phyloP scores from a whole-genome alignment of 2,888 invertebrate species.

The Copidosoma aretas region DNA sequence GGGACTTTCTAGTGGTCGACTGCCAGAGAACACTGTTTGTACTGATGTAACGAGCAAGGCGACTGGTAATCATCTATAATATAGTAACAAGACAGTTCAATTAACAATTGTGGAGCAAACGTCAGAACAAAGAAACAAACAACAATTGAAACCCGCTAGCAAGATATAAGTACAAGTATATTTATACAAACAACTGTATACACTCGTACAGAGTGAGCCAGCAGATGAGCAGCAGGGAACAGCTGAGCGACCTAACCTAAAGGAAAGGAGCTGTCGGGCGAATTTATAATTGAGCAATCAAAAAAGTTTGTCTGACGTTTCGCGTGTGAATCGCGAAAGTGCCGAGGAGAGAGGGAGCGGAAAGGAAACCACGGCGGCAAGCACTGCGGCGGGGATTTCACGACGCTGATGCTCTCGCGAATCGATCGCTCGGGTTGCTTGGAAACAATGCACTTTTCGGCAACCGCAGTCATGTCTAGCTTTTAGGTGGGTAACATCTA shows the following conservation, averaged over 20 bases:
- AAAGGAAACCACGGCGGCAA: not conserved
- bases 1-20: conserved; percentile 70
- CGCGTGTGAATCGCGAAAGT: too few relatives aligned
- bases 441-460: conserved; percentile 48
- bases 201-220: too few relatives aligned
- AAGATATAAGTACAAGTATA: not conserved
- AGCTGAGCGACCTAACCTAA: conserved; percentile 33
- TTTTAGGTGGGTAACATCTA: too few relatives aligned
- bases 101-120: too few relatives aligned
- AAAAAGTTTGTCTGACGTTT: too few relatives aligned
- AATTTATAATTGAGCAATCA: too few relatives aligned
- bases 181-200: not conserved
- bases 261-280: conserved; percentile 6
- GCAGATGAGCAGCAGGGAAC: too few relatives aligned
- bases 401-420: conserved; percentile 25
- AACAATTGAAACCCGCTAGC: too few relatives aligned
- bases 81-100: not conserved
- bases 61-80: conserved; percentile 70
- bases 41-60: conserved; percentile 68
- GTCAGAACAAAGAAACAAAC: too few relatives aligned
- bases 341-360: too few relatives aligned
- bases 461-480: too few relatives aligned
- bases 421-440: conserved; percentile 57
- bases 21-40: conserved; percentile 66
- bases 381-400: conserved; percentile 10